These are phyloP conservation scores for Chelidonichthys spinosus DNA, from an alignment of 2,797 vertebrate species.

Conservation along the genomic window DNA sequence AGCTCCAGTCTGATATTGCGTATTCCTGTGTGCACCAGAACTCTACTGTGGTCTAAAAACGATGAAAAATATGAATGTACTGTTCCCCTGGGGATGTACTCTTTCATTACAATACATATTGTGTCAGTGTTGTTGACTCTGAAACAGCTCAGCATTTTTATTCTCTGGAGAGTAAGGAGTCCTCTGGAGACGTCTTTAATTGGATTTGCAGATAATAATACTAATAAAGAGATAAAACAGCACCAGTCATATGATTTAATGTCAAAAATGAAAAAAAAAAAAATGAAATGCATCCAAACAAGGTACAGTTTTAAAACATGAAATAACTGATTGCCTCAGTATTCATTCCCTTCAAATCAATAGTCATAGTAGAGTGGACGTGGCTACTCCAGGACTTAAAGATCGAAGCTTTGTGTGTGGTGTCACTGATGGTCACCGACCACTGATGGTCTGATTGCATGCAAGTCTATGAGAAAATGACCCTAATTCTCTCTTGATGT, in stretches of 20 bases:
- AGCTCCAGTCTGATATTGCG: not conserved
- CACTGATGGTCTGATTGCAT: too few species aligned
- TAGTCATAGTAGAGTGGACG: not conserved
- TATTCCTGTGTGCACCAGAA: not conserved
- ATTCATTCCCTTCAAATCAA: not conserved
- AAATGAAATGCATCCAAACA: not conserved
- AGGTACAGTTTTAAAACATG: not conserved
- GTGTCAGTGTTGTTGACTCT: not conserved
- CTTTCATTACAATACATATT: constrained; percentile 10
- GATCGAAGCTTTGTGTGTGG: too few species aligned
- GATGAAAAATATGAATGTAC: not conserved
- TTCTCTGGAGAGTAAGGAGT: not conserved
- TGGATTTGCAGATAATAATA: constrained; percentile 13
- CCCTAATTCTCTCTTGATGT: too few species aligned
- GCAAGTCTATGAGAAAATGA: too few species aligned
- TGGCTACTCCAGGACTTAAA: too few species aligned
- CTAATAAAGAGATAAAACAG: not conserved
- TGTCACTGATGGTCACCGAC: too few species aligned
- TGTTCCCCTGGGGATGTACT: not conserved
- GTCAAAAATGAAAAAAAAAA: not conserved
- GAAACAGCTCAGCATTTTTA: constrained; percentile 12
- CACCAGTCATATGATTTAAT: not conserved
- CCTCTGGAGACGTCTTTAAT: not conserved
- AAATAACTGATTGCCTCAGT: not conserved
- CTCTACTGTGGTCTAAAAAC: not conserved